A percentile compares a stretch with the other conserved stretches of the same genome.
Evolutionary conservation across 92 coral and sea anemone genomes (phyloP).

Genomic region (Porites cylindrica): DNA sequence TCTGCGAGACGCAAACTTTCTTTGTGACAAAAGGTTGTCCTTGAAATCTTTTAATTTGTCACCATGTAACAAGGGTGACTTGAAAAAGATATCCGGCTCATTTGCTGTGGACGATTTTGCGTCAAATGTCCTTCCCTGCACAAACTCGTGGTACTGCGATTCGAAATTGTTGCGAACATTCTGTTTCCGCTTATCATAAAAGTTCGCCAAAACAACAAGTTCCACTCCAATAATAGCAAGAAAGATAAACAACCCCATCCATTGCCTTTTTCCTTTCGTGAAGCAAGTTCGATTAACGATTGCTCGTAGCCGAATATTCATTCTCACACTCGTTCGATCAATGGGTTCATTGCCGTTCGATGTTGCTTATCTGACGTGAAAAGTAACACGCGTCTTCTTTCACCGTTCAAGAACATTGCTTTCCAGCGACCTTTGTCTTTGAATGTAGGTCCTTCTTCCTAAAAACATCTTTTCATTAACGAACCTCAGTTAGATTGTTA

Average conservation of each 20-base stretch:
- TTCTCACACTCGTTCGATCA: not conserved
- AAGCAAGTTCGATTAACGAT: not conserved
- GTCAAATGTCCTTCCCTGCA: not conserved
- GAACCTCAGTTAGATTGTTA: too few species aligned
- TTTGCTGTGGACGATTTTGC: not conserved
- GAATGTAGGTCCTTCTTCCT: too few species aligned
- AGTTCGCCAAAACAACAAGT: not conserved
- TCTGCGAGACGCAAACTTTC: too few species aligned
- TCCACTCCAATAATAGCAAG: not conserved
- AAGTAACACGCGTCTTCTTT: too few species aligned
- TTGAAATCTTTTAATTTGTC: constrained; percentile 6
- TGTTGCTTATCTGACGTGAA: too few species aligned
- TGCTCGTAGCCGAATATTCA: not conserved
- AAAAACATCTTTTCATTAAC: too few species aligned
- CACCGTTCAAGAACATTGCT: too few species aligned
- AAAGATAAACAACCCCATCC: not conserved
- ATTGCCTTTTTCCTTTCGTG: not conserved
- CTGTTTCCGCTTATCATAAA: not conserved
- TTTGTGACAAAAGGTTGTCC: not conserved
- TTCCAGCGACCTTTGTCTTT: too few species aligned
- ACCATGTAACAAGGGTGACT: not conserved
- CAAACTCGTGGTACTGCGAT: not conserved
- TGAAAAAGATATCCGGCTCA: not conserved
- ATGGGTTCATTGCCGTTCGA: too few species aligned
- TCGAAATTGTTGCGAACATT: not conserved